A percentile compares a stretch with the other conserved stretches of the same genome.
Conservation (phyloP, 1,140 invertebrate species). For the Drosophila kepulauana region DNA sequence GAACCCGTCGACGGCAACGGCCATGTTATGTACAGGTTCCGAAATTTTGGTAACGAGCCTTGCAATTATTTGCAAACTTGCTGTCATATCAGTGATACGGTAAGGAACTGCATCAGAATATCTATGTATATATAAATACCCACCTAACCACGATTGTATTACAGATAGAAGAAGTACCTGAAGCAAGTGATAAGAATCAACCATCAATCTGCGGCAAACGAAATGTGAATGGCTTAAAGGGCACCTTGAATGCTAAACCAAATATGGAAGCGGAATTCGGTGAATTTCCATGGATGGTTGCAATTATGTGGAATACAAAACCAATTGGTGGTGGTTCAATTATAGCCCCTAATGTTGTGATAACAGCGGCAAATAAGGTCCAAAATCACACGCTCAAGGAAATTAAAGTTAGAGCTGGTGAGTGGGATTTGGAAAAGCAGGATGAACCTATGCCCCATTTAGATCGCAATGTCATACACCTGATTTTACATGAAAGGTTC, state of each 20-base stretch:
- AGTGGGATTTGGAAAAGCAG: constrained; percentile 88
- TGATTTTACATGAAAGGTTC: constrained; percentile 84
- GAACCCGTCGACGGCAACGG: not conserved
- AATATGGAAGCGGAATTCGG: constrained; percentile 7
- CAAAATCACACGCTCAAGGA: constrained; percentile 3
- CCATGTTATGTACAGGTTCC: not conserved
- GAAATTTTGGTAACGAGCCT: not conserved
- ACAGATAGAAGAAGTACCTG: not conserved
- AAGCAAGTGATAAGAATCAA: too few species aligned
- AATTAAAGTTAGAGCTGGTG: constrained; percentile 87
- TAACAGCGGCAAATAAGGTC: constrained; percentile 8
- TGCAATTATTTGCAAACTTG: constrained; percentile 2
- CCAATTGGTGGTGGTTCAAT: constrained; percentile 67
- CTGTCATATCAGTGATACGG: not conserved
- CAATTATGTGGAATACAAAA: not conserved
- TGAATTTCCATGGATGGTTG: constrained; percentile 23
- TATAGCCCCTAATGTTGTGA: constrained; percentile 14
- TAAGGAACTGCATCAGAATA: not conserved
- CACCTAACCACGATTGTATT: not conserved
- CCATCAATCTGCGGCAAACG: not conserved
- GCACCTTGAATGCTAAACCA: constrained; percentile 54
- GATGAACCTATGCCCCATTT: constrained; percentile 87
- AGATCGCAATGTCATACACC: constrained; percentile 85
- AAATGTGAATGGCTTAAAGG: not conserved
- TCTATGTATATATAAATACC: not conserved